These are phyloP conservation scores for Clarias gariepinus DNA, from an alignment of 2,113 vertebrate genomes.

Conservation along the genomic window DNA sequence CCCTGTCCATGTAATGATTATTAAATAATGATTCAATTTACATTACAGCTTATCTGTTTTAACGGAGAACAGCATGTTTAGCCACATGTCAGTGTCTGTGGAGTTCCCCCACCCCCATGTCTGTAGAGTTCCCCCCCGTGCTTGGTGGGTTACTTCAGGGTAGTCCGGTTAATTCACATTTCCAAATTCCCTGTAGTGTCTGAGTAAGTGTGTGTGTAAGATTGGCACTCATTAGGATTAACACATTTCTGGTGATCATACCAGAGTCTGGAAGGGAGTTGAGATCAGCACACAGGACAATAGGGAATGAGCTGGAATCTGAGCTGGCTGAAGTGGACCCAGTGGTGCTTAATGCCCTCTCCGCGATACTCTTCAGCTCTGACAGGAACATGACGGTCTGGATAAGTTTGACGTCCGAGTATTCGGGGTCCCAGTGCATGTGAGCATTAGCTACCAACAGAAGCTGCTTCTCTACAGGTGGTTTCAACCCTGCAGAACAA, in stretches of 20 bases:
- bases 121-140: too few relatives aligned
- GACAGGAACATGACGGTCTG: constrained; percentile 99
- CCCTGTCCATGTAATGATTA: background rate
- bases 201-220: too few relatives aligned
- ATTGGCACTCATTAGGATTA: background rate
- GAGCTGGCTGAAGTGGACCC: constrained; percentile 78
- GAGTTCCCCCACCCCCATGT: too few relatives aligned
- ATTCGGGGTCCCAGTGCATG: constrained; percentile 99
- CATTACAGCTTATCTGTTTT: background rate
- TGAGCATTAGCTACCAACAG: constrained; percentile 96
- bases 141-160: too few relatives aligned
- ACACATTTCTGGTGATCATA: constrained; percentile 57
- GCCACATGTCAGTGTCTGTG: too few relatives aligned
- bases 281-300: constrained; percentile 97
- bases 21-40: background rate
- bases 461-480: constrained; percentile 85
- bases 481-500: constrained; percentile 78
- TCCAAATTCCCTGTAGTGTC: too few relatives aligned
- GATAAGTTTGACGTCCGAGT: constrained; percentile 95
- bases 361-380: constrained; percentile 93
- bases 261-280: constrained; percentile 98
- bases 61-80: background rate
- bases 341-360: constrained; percentile 81
- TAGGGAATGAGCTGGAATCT: constrained; percentile 88
- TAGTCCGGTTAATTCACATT: too few relatives aligned